Evolutionary conservation across 2,113 vertebrate genomes (phyloP), one percentile per base, ranked within the genome.

Genomic region (Phainopepla nitens): DNA sequence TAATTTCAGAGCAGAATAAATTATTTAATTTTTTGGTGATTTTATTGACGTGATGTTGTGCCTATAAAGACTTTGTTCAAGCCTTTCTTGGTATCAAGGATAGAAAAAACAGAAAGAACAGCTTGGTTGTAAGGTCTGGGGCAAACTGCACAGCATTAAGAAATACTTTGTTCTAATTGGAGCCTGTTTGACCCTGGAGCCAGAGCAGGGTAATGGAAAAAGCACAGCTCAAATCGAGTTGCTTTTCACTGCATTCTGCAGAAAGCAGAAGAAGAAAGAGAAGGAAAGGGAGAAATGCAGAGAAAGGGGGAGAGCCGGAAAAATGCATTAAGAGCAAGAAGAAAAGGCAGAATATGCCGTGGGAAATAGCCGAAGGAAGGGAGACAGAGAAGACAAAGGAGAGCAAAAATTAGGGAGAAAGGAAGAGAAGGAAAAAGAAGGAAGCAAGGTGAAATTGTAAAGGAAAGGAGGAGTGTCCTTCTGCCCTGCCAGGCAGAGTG

Each of bases 131-230:
- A 82, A 94, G 83, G 69, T 94, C 94, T 96, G 51, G 60, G 93
- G 87, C 91, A 94, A 96, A 91, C 86, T 56, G 56, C 61, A 23
- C 33, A 49, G 86, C 79, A 84, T 78, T 96, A 95, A 90, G 88
- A 81, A 94, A 71, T 84, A 78, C 60, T 96, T 92, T 68, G 51
- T 93, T 83, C 92, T 97, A 93, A 96, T 81, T 90, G 92, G 86
- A 96, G 88, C 68, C 47, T 71, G 18, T 94, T 88, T 95, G 94
- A 96, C 94, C 94, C 94, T 94, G 90, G 69, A 96, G 94, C 94
- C 76, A 94, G 82, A 94, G 53, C 82, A 87, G 64, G 64, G 82
- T 90, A 95, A 93, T 95, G 94, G 88, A 96, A 95, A 62, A 94
- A 89, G 79, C 51, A 42, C 9, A 2, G 15, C 60, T 86, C 8